Evolutionary conservation across 2,797 vertebrate species (phyloP).

Genomic region (Heterohyrax brucei): DNA sequence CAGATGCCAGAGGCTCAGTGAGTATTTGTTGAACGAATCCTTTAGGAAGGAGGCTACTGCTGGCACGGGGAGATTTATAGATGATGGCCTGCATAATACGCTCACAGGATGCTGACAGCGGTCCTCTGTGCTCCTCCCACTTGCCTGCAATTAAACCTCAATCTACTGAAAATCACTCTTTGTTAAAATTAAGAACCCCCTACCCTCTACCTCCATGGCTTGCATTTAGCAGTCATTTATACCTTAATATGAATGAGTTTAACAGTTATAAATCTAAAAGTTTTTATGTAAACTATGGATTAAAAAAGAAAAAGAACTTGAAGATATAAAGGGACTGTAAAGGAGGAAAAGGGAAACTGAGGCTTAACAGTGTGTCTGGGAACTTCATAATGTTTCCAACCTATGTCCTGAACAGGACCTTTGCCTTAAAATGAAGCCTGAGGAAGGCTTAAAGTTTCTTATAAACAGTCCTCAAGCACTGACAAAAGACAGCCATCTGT

Average conservation of each 20-base stretch:
- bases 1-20: background rate
- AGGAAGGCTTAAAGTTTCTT: conserved; percentile 68
- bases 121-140: background rate
- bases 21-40: background rate
- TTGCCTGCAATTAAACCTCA: background rate
- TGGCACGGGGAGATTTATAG: background rate
- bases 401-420: conserved; percentile 67
- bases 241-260: conserved; percentile 35
- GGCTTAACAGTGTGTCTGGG: conserved; percentile 3
- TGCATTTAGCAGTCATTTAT: conserved; percentile 17
- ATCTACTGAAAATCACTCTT: background rate
- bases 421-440: conserved; percentile 57
- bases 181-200: conserved; percentile 19
- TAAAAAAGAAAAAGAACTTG: background rate
- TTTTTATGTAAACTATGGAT: background rate
- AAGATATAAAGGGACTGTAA: conserved; percentile 35
- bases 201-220: background rate
- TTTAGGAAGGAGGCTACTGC: background rate
- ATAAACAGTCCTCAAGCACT: conserved; percentile 77
- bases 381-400: conserved; percentile 36
- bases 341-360: background rate
- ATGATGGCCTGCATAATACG: background rate
- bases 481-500: conserved; percentile 84
- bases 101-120: background rate
- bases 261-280: background rate